Base-by-base conservation (phyloP, 2,113 vertebrate genomes). In the Micronycteris hirsuta region DNA sequence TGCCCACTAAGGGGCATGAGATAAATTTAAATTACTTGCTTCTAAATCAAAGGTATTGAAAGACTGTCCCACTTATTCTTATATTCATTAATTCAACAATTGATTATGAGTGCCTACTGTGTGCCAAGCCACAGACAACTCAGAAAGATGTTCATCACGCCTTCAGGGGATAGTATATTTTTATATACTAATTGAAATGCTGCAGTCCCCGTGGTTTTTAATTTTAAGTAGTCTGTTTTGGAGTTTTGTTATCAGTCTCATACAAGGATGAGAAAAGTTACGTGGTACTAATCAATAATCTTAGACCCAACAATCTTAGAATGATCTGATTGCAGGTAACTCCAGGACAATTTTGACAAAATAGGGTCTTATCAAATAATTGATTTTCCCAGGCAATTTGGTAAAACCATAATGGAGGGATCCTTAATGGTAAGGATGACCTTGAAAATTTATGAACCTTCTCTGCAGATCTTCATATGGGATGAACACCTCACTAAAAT, bases 301-400 rank as follows among this genome's bases (percentile, higher is more conserved):
- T 88, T 86, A 96, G 56, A 74, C 3, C n/a, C 14, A 96, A 38
- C 52, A 84, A 36, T 74, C 43, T 86, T 91, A 87, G 91, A 93
- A 68, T 20, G 22, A 54, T 77, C 41, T 96, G 13, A 84, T 31
- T 91, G 31, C 47, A 70, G 10, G 5, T 80, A 83, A 31, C 14
- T 41, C 4, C 41, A 93, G 73, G 54, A 81, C 67, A 38, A 81
- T 68, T 84, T 88, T 91, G 49, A 63, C 49, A 81, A 87, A 93
- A 67, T 52, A 19, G 1, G 8, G 11, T 93, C 73, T 94, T 74
- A 68, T 4, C 61, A 81, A 84, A 67, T 95, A 94, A 92, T 83
- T 86, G 6, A 41, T 41, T 83, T 95, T 63, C 20, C 33, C 45
- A 56, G 26, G 1, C 6, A 89, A 8, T 54, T 86, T 92, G 28